Evolutionary conservation across 2,888 invertebrate genomes (phyloP), one percentile per base, ranked within the genome.

Genomic region (Tetramorium bicarinatum): DNA sequence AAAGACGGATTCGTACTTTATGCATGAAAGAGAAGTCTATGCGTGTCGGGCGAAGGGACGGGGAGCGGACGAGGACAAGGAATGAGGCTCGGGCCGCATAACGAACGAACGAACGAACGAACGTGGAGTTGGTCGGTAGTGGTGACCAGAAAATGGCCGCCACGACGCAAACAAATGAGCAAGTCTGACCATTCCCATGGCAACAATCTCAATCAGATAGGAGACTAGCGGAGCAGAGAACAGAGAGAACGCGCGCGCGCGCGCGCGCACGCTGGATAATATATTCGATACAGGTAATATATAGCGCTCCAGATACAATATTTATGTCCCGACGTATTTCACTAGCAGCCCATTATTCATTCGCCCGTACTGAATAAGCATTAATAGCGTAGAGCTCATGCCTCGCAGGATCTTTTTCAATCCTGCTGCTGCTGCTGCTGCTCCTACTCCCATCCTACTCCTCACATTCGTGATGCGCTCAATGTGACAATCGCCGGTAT

Each of bases 331-430:
- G 91, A 91, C 91, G 93, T 94, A 94, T 94, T 94, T 94, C 93
- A 93, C 94, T 93, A 94, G 93, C 94, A 93, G 93, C 93, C 94
- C 94, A 94, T 94, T 94, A 94, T 94, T 94, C 94, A 94, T 94
- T 94, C 93, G 85, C 88, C 91, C 90, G 93, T 93, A 93, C 93
- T 93, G 94, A 94, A 94, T 94, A 94, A 94, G 93, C 93, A 93
- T 94, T 94, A 93, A 93, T 93, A 93, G 92, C 93, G 92, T 92
- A 93, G 93, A 93, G 91, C 88, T 87, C 89, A 87, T 80, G 54
- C 66, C 77, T 75, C 89, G 83, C 41, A 71, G 34, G 9, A 44
- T 72, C 47, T 62, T 64, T 52, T 71, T 52, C 59, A 44, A 13
- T 52, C 25, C 61, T 64, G 49, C 66, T 75, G 59, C 49, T 25